These are phyloP conservation scores for Galerucella nymphaeae DNA, from an alignment of 2,888 invertebrate genomes.

Conservation along the genomic window DNA sequence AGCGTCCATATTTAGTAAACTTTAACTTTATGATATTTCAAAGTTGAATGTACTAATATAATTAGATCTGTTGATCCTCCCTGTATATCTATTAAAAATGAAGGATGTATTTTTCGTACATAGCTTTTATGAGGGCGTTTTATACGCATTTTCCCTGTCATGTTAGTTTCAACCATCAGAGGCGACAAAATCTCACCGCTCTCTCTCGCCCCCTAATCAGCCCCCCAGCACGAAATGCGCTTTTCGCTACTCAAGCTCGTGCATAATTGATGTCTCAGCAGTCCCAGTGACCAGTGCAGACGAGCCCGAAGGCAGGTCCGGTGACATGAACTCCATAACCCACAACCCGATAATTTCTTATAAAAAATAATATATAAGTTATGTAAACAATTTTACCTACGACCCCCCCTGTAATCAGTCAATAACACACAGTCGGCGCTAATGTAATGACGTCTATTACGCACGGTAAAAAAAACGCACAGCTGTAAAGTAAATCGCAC, in stretches of 20 bases:
- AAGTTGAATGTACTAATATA: no score
- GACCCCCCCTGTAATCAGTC: no score
- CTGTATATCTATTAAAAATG: not conserved
- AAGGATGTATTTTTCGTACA: not conserved
- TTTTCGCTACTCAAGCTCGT: conserved; percentile 38
- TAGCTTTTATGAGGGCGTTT: conserved; percentile 2
- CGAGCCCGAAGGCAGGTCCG: conserved; percentile 22
- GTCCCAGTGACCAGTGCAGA: conserved; percentile 25
- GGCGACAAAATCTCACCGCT: conserved; percentile 26
- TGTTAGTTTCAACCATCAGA: conserved; percentile 9
- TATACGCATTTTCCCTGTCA: conserved; percentile 15
- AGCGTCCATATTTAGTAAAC: no score
- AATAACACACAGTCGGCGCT: no score
- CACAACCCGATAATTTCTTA: no score
- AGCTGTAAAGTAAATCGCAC: no score
- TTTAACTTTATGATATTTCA: not conserved
- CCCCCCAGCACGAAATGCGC: conserved; percentile 34
- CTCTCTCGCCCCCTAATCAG: conserved; percentile 7
- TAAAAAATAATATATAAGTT: no score
- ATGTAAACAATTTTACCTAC: no score
- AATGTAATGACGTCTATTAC: no score
- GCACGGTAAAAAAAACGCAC: no score
- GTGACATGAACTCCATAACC: not conserved
- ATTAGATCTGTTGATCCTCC: not conserved
- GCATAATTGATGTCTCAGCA: conserved; percentile 39